Evolutionary conservation across 2,797 vertebrate species (phyloP).

Genomic region (Darevskia nairensis): DNA sequence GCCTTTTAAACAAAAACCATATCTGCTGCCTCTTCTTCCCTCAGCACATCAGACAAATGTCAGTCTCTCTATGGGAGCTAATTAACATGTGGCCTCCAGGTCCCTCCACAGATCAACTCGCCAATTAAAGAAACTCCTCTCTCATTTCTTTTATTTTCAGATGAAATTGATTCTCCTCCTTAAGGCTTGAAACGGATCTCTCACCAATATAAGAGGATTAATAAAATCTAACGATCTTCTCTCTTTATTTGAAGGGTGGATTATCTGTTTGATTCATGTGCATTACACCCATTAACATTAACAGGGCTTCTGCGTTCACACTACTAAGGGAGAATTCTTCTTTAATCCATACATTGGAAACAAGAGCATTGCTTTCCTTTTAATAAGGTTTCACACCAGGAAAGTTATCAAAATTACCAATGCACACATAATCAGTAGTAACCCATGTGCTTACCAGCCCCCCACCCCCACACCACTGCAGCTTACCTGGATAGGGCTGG

Average conservation of each 20-base stretch:
- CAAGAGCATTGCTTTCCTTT: slow-evolving; percentile 1
- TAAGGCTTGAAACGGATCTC: neutral
- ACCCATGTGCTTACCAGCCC: no score
- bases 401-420: slow-evolving; percentile 2
- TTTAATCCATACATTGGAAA: slow-evolving; percentile 26
- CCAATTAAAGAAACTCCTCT: neutral
- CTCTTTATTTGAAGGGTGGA: neutral
- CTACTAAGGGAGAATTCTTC: neutral
- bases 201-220: slow-evolving; percentile 28
- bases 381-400: neutral
- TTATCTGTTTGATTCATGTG: slow-evolving; percentile 2
- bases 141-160: slow-evolving; percentile 16
- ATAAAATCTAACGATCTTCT: neutral
- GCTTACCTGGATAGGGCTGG: no score
- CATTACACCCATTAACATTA: slow-evolving; percentile 4
- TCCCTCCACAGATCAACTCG: neutral
- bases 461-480: no score
- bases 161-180: slow-evolving; percentile 37
- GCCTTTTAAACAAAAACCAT: slow-evolving; percentile 32
- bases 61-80: slow-evolving; percentile 24
- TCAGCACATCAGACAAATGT: slow-evolving; percentile 19
- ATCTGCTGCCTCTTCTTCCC: neutral
- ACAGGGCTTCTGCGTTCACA: neutral
- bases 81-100: slow-evolving; percentile 21
- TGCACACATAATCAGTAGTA: no score